A percentile compares a stretch with the other conserved stretches of the same genome.
phyloP scores from a whole-genome alignment of 2,888 invertebrate genomes.

The Aporophyla lueneburgensis region DNA sequence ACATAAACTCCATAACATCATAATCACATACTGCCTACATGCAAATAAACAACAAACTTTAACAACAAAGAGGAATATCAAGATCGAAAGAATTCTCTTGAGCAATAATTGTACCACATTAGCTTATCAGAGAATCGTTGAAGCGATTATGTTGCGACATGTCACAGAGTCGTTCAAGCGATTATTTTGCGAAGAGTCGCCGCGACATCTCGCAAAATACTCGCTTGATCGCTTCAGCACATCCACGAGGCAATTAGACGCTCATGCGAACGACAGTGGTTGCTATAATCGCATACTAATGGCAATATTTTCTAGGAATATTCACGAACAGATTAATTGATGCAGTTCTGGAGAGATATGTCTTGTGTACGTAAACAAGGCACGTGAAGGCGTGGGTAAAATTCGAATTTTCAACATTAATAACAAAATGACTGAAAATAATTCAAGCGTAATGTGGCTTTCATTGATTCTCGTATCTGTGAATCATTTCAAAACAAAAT shows the following conservation, averaged over 20 bases:
- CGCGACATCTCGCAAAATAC: not conserved
- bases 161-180: constrained; percentile 39
- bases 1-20: not conserved
- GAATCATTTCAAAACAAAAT: not conserved
- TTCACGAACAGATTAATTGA: constrained; percentile 23
- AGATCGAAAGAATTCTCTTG: constrained; percentile 11
- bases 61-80: not conserved
- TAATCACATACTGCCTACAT: not conserved
- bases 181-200: constrained; percentile 32
- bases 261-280: constrained; percentile 31
- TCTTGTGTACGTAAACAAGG: not conserved
- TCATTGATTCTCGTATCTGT: not conserved
- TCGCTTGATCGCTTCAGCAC: constrained; percentile 21
- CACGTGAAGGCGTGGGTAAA: constrained; percentile 1
- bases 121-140: constrained; percentile 37
- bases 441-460: not conserved
- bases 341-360: constrained; percentile 31
- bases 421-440: not conserved
- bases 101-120: constrained; percentile 31
- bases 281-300: constrained; percentile 39
- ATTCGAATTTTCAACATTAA: not conserved
- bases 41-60: constrained; percentile 10
- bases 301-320: constrained; percentile 42
- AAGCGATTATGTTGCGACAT: constrained; percentile 40
- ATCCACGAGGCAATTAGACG: constrained; percentile 44